A percentile compares a stretch with the other conserved stretches of the same genome.
Evolutionary conservation across 2,888 invertebrate genomes (phyloP).

Genomic region (Parthenolecanium corni): DNA sequence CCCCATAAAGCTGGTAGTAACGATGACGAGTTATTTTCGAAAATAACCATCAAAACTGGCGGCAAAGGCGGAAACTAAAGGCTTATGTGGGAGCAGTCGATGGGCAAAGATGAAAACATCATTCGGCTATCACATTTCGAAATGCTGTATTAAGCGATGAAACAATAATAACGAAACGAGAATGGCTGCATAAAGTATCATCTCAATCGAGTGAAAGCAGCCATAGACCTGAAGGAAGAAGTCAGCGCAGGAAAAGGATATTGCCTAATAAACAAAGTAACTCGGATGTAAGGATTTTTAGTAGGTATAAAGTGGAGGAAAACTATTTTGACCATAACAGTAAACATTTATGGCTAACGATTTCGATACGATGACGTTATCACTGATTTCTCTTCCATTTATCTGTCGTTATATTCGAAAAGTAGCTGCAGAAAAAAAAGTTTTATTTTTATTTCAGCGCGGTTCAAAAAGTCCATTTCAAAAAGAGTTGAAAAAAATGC

Average conservation of each 20-base stretch:
- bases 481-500: background rate
- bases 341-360: slow-evolving; percentile 28
- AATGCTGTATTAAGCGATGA: no score
- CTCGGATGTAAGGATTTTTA: slow-evolving; percentile 1
- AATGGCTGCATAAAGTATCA: background rate
- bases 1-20: no score
- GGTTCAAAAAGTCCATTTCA: background rate
- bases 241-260: background rate
- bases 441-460: slow-evolving; percentile 13
- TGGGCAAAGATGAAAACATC: no score
- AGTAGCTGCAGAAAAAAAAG: background rate
- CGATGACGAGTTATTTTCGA: no score
- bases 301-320: slow-evolving; percentile 9
- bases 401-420: slow-evolving; percentile 7
- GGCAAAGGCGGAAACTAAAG: no score
- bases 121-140: no score
- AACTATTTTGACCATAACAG: slow-evolving; percentile 26
- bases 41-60: no score
- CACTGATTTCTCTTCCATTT: slow-evolving; percentile 22
- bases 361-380: slow-evolving; percentile 13
- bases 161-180: no score
- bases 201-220: slow-evolving; percentile 3
- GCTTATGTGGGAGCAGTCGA: no score
- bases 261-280: background rate
- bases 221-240: background rate